These are phyloP conservation scores for Saxidomus purpurata DNA, from an alignment of 1,140 invertebrate genomes.

Conservation along the genomic window DNA sequence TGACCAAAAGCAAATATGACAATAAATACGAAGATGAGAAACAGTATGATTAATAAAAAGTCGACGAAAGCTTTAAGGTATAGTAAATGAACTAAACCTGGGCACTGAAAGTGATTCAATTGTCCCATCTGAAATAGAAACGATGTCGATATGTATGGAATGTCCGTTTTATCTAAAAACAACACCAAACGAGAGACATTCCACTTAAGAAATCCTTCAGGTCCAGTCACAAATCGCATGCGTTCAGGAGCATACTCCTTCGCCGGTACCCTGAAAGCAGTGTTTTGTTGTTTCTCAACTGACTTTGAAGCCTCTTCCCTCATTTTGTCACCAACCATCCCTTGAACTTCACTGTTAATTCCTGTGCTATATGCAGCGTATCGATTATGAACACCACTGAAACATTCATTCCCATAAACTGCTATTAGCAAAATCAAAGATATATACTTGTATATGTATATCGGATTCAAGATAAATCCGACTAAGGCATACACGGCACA, in stretches of 20 bases:
- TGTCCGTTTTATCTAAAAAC: slow-evolving; percentile 41
- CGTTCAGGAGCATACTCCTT: not conserved
- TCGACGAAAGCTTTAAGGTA: slow-evolving; percentile 33
- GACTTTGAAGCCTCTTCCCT: not conserved
- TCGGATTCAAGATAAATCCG: not conserved
- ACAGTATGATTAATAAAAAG: slow-evolving; percentile 8
- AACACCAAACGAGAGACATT: not conserved
- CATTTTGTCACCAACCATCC: slow-evolving; percentile 5
- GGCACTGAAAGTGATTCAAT: slow-evolving; percentile 15
- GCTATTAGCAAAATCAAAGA: slow-evolving; percentile 6
- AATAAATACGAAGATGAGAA: slow-evolving; percentile 34
- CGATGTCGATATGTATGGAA: slow-evolving; percentile 22
- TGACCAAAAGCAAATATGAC: slow-evolving; percentile 50
- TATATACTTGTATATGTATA: not conserved
- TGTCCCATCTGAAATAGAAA: slow-evolving; percentile 35
- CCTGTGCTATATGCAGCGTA: slow-evolving; percentile 17
- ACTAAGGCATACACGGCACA: not conserved
- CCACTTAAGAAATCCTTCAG: slow-evolving; percentile 23
- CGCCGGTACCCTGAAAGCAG: not conserved
- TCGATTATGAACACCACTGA: not conserved
- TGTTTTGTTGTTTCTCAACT: slow-evolving; percentile 29
- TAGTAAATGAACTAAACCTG: slow-evolving; percentile 6
- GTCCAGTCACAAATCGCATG: not conserved
- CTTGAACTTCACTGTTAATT: slow-evolving; percentile 12
- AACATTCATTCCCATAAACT: slow-evolving; percentile 43